These are phyloP conservation scores for Lacerta bilineata DNA, from an alignment of 2,797 vertebrate genomes.

Conservation along the genomic window DNA sequence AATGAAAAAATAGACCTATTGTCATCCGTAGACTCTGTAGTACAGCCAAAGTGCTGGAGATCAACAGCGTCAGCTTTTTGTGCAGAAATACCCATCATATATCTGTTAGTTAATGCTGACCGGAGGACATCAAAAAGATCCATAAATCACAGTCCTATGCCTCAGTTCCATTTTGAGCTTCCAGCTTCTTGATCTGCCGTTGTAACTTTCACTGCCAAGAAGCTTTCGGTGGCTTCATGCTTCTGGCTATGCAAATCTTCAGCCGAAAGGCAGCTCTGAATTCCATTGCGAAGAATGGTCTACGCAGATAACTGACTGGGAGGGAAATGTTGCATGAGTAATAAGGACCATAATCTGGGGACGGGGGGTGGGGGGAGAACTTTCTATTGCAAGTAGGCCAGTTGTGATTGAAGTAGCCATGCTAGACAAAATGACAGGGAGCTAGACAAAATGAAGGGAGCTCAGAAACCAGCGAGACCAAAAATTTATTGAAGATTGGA, in stretches of 20 bases:
- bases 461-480: no score
- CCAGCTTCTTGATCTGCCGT: constrained; percentile 47
- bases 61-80: constrained; percentile 46
- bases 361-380: neutral
- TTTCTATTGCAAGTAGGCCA: neutral
- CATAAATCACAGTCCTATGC: neutral
- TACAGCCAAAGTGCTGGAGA: constrained; percentile 50
- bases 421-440: no score
- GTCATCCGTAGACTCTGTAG: constrained; percentile 53
- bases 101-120: constrained; percentile 37
- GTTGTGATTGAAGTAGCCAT: neutral
- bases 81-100: constrained; percentile 41
- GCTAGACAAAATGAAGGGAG: no score
- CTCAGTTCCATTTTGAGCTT: constrained; percentile 27
- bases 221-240: constrained; percentile 57
- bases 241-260: constrained; percentile 61
- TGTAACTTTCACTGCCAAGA: constrained; percentile 55
- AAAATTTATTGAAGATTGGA: no score
- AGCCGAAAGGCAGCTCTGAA: constrained; percentile 57
- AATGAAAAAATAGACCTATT: constrained; percentile 59
- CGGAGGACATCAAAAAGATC: constrained; percentile 48
- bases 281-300: constrained; percentile 62
- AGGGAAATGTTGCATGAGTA: neutral
- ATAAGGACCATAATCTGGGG: neutral
- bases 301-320: constrained; percentile 54